Evolutionary conservation across 2,113 vertebrate species (phyloP).

Genomic region (Carassius gibelio): DNA sequence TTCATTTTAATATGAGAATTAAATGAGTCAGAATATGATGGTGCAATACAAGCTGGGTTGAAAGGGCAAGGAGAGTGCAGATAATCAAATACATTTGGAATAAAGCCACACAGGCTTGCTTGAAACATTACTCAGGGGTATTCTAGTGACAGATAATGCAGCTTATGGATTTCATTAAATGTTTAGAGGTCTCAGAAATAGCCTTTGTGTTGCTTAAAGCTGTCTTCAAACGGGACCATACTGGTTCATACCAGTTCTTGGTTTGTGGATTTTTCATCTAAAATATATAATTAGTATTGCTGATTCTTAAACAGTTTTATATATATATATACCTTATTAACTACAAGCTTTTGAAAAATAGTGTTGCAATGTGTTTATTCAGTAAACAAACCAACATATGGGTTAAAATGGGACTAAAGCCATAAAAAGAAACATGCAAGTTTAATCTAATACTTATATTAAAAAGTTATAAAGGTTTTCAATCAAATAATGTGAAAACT

Average conservation of each 20-base stretch:
- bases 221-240: background rate
- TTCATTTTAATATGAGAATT: background rate
- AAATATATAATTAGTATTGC: background rate
- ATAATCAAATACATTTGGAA: slow-evolving; percentile 10
- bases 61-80: slow-evolving; percentile 9
- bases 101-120: slow-evolving; percentile 42
- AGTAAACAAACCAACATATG: too few relatives aligned
- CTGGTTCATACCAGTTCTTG: background rate
- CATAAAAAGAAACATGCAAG: too few relatives aligned
- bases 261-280: slow-evolving; percentile 9
- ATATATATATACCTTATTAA: too few relatives aligned
- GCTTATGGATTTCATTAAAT: background rate
- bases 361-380: too few relatives aligned
- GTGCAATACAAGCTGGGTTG: background rate
- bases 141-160: slow-evolving; percentile 39
- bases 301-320: background rate
- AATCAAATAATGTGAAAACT: too few relatives aligned
- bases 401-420: too few relatives aligned
- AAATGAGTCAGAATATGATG: background rate
- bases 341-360: too few relatives aligned
- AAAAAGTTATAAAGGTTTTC: too few relatives aligned
- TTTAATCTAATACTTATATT: too few relatives aligned
- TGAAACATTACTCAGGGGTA: slow-evolving; percentile 30
- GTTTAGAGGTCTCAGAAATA: background rate
- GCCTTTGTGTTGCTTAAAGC: background rate